These are phyloP conservation scores for Micoletzkya japonica DNA, from an alignment of 2,888 invertebrate species.

Conservation along the genomic window DNA sequence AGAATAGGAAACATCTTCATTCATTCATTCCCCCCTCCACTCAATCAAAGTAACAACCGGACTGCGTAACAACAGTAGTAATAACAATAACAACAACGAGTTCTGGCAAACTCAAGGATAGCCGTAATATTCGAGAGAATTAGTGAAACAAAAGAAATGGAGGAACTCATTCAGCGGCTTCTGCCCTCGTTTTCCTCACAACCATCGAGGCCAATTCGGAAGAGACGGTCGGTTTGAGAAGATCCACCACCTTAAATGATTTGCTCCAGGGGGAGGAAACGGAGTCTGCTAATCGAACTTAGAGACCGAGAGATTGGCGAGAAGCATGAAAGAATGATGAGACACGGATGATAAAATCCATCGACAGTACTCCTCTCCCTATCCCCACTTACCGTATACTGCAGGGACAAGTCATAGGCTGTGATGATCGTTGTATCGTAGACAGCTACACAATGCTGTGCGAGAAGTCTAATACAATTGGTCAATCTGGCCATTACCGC, in stretches of 20 bases:
- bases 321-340: not conserved
- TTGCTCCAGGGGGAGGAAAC: too few species aligned
- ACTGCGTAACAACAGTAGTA: not conserved
- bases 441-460: slow-evolving; percentile 84
- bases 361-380: not conserved
- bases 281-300: too few species aligned
- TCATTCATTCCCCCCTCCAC: too few species aligned
- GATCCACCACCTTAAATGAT: slow-evolving; percentile 36
- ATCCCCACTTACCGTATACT: slow-evolving; percentile 73
- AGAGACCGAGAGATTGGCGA: not conserved
- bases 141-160: not conserved
- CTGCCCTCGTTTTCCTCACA: slow-evolving; percentile 31
- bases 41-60: not conserved
- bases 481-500: slow-evolving; percentile 85
- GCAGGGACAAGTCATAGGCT: slow-evolving; percentile 85
- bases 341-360: slow-evolving; percentile 9
- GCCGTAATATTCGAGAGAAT: not conserved
- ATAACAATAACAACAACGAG: not conserved
- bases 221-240: slow-evolving; percentile 39
- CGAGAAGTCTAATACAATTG: slow-evolving; percentile 85
- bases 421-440: slow-evolving; percentile 85
- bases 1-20: too few species aligned
- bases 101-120: not conserved
- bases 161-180: slow-evolving; percentile 22
- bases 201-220: slow-evolving; percentile 44